Evolutionary conservation across 2,888 invertebrate species (phyloP).

Genomic region (Phaedon cochleariae): DNA sequence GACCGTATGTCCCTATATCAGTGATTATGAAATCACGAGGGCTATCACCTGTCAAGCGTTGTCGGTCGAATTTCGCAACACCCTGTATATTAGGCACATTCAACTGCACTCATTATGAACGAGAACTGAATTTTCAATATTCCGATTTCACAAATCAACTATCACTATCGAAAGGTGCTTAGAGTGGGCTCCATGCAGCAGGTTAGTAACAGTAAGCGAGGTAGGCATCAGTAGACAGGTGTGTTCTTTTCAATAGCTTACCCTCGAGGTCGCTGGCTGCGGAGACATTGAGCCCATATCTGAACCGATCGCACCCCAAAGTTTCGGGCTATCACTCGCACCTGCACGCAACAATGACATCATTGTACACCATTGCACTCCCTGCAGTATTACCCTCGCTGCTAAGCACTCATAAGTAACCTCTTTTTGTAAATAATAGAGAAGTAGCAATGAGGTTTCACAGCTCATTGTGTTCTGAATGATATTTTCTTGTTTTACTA

Average conservation of each 20-base stretch:
- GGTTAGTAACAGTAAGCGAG: conserved; percentile 53
- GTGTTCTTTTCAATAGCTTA: conserved; percentile 61
- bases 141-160: background rate
- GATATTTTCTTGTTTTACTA: no score
- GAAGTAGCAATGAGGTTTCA: no score
- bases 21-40: no score
- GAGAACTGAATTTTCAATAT: background rate
- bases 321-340: conserved; percentile 66
- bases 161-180: conserved; percentile 1
- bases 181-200: conserved; percentile 38
- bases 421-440: no score
- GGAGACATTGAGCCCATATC: conserved; percentile 66
- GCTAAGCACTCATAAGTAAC: conserved; percentile 27
- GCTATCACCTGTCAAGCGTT: no score
- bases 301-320: conserved; percentile 65
- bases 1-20: no score
- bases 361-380: conserved; percentile 42
- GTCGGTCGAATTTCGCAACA: no score
- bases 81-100: background rate
- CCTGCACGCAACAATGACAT: conserved; percentile 64
- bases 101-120: background rate
- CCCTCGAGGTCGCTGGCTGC: conserved; percentile 69
- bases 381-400: conserved; percentile 53
- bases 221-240: conserved; percentile 53
- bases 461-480: no score